Evolutionary conservation across 2,888 invertebrate genomes (phyloP).

Genomic region (Ophraella communa): DNA sequence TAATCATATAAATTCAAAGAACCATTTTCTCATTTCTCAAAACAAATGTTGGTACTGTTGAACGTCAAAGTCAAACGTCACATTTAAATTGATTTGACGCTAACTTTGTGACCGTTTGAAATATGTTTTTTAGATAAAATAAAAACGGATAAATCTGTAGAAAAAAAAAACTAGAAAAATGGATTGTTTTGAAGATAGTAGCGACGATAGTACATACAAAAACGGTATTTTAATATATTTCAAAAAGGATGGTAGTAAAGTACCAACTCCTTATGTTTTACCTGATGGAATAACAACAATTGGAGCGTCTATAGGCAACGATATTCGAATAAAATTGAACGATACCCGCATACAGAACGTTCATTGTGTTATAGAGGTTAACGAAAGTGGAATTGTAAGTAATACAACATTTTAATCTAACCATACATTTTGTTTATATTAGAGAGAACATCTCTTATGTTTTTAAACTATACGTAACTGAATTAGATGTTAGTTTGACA

Average conservation of each 20-base stretch:
- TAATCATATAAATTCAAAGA: background rate
- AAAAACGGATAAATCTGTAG: background rate
- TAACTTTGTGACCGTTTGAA: background rate
- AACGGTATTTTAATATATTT: slow-evolving; percentile 34
- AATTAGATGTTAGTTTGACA: background rate
- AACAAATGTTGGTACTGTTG: background rate
- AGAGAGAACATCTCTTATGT: too few species aligned
- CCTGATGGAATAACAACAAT: slow-evolving; percentile 34
- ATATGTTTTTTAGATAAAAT: background rate
- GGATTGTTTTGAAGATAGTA: slow-evolving; percentile 18
- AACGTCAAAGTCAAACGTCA: background rate
- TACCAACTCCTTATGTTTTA: slow-evolving; percentile 33
- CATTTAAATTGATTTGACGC: background rate
- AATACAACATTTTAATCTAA: too few species aligned
- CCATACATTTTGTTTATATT: too few species aligned
- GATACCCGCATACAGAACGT: slow-evolving; percentile 30
- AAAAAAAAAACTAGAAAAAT: background rate
- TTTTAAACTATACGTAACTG: too few species aligned
- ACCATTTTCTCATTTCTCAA: background rate
- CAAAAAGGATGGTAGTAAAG: slow-evolving; percentile 29
- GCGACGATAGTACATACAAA: slow-evolving; percentile 15
- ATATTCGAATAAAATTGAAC: slow-evolving; percentile 40
- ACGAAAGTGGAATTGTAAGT: slow-evolving; percentile 41
- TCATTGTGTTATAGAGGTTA: slow-evolving; percentile 39
- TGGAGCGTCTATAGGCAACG: slow-evolving; percentile 37